These are phyloP conservation scores for Bombylius major DNA, from an alignment of 2,888 invertebrate species.

Conservation along the genomic window DNA sequence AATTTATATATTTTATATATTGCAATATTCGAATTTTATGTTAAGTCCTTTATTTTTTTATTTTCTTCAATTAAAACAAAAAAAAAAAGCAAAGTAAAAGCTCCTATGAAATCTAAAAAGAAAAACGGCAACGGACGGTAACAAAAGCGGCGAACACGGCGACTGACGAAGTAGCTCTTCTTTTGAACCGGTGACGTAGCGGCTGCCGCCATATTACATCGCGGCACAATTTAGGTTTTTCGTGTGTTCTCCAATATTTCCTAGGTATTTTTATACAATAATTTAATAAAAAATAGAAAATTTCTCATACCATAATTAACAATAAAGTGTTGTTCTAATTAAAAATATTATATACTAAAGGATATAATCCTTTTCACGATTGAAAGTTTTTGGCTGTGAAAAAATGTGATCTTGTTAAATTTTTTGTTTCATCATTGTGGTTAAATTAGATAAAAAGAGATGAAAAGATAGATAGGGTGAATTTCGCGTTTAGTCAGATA, in stretches of 20 bases:
- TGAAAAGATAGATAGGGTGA: background rate
- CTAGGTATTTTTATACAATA: slow-evolving; percentile 2
- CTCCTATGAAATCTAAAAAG: background rate
- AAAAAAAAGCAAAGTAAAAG: too few relatives aligned
- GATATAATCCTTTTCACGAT: too few relatives aligned
- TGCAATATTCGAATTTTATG: too few relatives aligned
- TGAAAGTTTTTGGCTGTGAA: background rate
- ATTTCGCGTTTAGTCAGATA: too few relatives aligned
- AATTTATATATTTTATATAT: too few relatives aligned
- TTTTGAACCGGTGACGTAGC: slow-evolving; percentile 35
- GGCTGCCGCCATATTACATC: slow-evolving; percentile 38
- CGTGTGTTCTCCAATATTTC: slow-evolving; percentile 9
- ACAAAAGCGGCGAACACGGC: slow-evolving; percentile 14
- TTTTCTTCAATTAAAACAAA: too few relatives aligned
- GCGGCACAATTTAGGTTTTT: slow-evolving; percentile 25
- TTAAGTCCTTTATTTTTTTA: too few relatives aligned
- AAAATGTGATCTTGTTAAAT: background rate
- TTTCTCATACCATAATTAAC: too few relatives aligned
- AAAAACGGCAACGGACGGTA: background rate
- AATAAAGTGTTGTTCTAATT: too few relatives aligned
- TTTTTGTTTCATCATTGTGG: background rate
- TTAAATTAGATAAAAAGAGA: background rate
- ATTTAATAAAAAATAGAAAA: background rate
- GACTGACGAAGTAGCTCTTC: slow-evolving; percentile 16
- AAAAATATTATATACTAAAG: too few relatives aligned